phyloP scores from a whole-genome alignment of 2,888 invertebrate genomes.

The Eupithecia subfuscata region DNA sequence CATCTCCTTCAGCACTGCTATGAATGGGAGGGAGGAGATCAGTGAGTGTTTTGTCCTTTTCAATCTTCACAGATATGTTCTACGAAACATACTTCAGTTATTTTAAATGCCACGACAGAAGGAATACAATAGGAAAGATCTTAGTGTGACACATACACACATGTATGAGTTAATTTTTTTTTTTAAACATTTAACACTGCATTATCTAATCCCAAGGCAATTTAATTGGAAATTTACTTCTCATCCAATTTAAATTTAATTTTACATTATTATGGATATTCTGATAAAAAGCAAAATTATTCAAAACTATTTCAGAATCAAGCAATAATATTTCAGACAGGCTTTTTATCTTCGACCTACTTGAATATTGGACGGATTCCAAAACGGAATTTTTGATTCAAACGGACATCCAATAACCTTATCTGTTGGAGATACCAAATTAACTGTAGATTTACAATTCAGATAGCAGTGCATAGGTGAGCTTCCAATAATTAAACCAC shows the following conservation, averaged over 20 bases:
- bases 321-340: not conserved
- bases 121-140: not conserved
- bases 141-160: not conserved
- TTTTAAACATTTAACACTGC: not conserved
- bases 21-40: constrained; percentile 86
- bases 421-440: constrained; percentile 33
- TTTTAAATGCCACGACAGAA: not conserved
- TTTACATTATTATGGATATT: not conserved
- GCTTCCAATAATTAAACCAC: constrained; percentile 38
- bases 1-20: constrained; percentile 89
- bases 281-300: not conserved
- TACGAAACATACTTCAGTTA: not conserved
- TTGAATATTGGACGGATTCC: constrained; percentile 23
- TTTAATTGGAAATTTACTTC: too few relatives aligned
- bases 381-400: constrained; percentile 22
- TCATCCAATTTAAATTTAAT: too few relatives aligned
- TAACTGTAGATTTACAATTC: constrained; percentile 42
- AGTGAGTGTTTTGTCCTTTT: constrained; percentile 77
- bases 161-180: too few relatives aligned
- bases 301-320: constrained; percentile 1
- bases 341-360: constrained; percentile 13
- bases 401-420: constrained; percentile 24
- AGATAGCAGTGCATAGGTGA: constrained; percentile 34
- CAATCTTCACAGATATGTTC: not conserved
- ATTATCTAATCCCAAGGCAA: not conserved